Base-by-base conservation (phyloP, 2,113 vertebrate species). In the Aptenodytes forsteri region DNA sequence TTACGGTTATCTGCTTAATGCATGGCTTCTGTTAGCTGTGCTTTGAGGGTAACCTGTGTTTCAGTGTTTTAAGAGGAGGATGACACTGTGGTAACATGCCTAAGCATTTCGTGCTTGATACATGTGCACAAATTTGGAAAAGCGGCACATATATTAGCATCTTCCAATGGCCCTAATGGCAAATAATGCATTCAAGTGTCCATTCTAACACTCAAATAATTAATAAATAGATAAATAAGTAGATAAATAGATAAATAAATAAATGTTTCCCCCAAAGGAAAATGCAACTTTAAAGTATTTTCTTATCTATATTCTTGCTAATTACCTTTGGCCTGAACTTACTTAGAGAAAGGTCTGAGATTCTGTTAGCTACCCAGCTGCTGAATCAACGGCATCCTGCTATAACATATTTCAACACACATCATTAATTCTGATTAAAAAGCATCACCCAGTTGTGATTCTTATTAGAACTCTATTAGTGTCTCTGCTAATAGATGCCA, bases 381-480 rank as follows among this genome's bases (percentile, higher is more conserved):
- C 71, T 59, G 67, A 70, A 93, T 89, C 91, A 72, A 66, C 2
- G 10, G 26, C 75, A 91, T 83, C 67, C 55, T 85, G 50, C 59
- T 90, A 70, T 49, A 94, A 85, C 26, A 9, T 62, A 93, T 91
- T 93, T 93, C 67, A 96, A 93, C 32, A 90, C 79, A 89, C 3
- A 0, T 66, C 85, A 97, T 96, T 96, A 95, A 83, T 94, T 94
- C 82, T 95, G 94, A 96, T 94, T 97, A 90, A 90, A 93, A 96
- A 83, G 64, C 71, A 90, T 91, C 96, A 96, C 83, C 75, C 84
- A 94, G 82, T 94, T 90, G 78, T 95, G 96, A 97, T 94, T 96
- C 91, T 94, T 96, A 91, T 93, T 96, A 95, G 91, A 94, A 79
- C 62, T 90, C 91, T 93, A 90, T 94, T 95, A 94, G 78, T 55